Evolutionary conservation across 2,888 invertebrate genomes (phyloP).

Genomic region (Stenodema calcarata): DNA sequence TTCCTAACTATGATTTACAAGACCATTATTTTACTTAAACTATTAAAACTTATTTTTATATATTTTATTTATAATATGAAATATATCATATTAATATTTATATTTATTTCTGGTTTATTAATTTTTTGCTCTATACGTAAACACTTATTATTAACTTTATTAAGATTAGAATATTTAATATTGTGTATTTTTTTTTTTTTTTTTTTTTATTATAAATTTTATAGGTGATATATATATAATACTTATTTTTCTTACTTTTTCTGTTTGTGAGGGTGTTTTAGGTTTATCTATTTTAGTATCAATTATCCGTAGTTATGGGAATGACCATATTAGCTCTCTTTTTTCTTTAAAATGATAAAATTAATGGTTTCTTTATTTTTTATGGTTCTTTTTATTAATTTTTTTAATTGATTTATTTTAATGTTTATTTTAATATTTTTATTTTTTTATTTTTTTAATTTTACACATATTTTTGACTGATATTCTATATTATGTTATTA

Average conservation of each 20-base stretch:
- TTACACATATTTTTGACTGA: too few species aligned
- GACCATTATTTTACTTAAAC: conserved; percentile 73
- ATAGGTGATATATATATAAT: conserved; percentile 66
- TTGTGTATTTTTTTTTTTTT: conserved; percentile 66
- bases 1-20: conserved; percentile 71
- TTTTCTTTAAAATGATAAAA: too few species aligned
- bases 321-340: conserved; percentile 72
- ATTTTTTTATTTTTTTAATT: too few species aligned
- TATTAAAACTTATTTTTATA: conserved; percentile 70
- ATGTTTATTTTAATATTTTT: too few species aligned
- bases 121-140: conserved; percentile 63
- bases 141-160: conserved; percentile 68
- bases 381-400: too few species aligned
- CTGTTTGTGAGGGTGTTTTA: conserved; percentile 68
- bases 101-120: conserved; percentile 63
- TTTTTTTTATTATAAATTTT: conserved; percentile 64
- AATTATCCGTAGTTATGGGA: conserved; percentile 70
- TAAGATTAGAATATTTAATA: conserved; percentile 70
- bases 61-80: conserved; percentile 45
- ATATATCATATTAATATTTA: conserved; percentile 59
- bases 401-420: too few species aligned
- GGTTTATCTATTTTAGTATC: too few species aligned
- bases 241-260: conserved; percentile 66
- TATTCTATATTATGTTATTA: too few species aligned
- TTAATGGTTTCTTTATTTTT: too few species aligned